Evolutionary conservation across 2,113 vertebrate species (phyloP).

Genomic region (Caranx ignobilis): DNA sequence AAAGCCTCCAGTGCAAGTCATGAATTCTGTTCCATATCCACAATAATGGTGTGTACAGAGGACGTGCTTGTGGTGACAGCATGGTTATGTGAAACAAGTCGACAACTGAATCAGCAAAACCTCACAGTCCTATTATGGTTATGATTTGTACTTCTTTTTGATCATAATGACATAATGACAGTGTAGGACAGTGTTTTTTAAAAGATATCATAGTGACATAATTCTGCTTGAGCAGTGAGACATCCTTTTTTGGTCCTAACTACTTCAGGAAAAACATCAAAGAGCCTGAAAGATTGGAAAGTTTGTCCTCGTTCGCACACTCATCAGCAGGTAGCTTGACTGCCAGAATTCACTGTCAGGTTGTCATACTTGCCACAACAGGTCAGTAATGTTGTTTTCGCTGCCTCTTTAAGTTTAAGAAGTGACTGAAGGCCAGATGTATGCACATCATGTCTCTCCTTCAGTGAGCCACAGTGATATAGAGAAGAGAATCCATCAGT

Average conservation of each 20-base stretch:
- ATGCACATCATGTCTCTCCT: not conserved
- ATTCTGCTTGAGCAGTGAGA: not conserved
- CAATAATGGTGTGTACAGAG: not conserved
- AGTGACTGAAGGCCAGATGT: not conserved
- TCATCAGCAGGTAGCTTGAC: not conserved
- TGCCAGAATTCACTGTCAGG: not conserved
- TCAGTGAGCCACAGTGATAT: not conserved
- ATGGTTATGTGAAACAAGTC: not conserved
- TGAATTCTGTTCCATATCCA: conserved; percentile 1
- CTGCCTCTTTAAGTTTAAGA: not conserved
- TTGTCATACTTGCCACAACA: not conserved
- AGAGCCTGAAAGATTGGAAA: not conserved
- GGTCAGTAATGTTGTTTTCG: not conserved
- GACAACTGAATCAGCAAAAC: not conserved
- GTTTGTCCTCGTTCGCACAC: not conserved
- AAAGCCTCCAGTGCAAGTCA: not conserved
- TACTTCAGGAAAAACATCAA: not conserved
- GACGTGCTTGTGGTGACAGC: not conserved
- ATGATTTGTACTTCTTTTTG: not conserved
- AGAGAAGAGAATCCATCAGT: not conserved
- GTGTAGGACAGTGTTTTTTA: not conserved
- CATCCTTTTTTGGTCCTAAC: not conserved
- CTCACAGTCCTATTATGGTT: not conserved
- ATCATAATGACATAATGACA: not conserved
- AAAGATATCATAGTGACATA: not conserved